Base-by-base conservation (phyloP, 92 coral and sea anemone species). In the Porites divaricata region DNA sequence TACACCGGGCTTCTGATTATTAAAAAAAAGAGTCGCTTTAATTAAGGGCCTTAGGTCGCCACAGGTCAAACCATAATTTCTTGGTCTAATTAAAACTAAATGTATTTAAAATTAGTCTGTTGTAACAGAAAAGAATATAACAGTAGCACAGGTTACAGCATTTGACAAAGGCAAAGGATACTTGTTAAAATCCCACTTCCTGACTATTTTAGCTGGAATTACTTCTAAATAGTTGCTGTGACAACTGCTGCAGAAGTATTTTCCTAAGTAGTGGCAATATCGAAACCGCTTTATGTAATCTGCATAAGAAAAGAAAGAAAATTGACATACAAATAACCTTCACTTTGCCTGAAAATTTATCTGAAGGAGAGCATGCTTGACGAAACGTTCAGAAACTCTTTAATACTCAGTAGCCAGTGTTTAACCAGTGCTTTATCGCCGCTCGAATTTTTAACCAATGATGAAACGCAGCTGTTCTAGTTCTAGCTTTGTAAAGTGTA, bases 201-300 rank as follows among this genome's bases (percentile, higher is more conserved):
- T 87, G 53, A 97, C 51, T 58, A 97, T 89, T 73, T 95, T 92
- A 11, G 97, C 99, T 23, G 99, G 99, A 76, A 97, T 93, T 16
- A 90, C 92, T 89, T 88, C 88, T 12, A 92, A 74, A 52, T 84
- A 63, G 77, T 92, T 95, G 21, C 86, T 88, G 67, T 95, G 99
- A 81, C 99, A 97, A 80, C 97, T 95, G 69, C 98, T 91, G 69
- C 99, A 97, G 83, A 95, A 95, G 82, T 97, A 97, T 68, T 97
- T 97, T 9, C 99, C 99, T 19, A 97, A 82, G 57, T 97, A 97
- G 85, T 97, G 89, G 73, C 99, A 97, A 85, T 97, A 97, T 41
- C 99, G 97, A 90, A 97, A 95, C 28, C 98, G 80, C 94, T 94
- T 97, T 81, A 95, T 91, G 92, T 94, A 97, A 10, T 94, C 99